A percentile compares a stretch with the other conserved stretches of the same genome.
Conservation (phyloP, 2,113 vertebrate genomes). For the Bubo bubo region DNA sequence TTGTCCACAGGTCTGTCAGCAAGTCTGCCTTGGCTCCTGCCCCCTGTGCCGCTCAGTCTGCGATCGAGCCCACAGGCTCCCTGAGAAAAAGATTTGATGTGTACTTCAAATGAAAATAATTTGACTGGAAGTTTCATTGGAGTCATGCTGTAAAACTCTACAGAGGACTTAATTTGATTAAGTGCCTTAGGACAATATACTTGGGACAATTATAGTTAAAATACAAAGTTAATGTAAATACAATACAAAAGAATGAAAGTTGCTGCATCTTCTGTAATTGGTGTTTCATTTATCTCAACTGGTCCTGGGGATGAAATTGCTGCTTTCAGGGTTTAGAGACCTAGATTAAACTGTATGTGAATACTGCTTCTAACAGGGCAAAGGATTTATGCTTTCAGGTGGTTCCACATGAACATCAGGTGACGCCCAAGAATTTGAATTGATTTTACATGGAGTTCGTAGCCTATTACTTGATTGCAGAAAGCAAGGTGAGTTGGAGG, state of each 20-base stretch:
- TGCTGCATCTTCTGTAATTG: not conserved
- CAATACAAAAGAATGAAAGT: not conserved
- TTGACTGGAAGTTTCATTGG: not conserved
- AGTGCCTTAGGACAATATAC: not conserved
- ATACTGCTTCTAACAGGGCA: not conserved
- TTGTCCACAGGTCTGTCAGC: not conserved
- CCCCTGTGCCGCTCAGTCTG: not conserved
- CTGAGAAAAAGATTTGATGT: not conserved
- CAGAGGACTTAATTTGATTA: not conserved
- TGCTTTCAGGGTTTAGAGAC: not conserved
- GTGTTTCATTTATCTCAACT: not conserved
- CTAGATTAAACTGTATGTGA: not conserved
- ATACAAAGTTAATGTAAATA: not conserved
- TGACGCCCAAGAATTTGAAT: not conserved
- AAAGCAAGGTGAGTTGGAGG: not conserved
- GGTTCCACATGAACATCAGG: not conserved
- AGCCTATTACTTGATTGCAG: not conserved
- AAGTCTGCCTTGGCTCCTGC: not conserved
- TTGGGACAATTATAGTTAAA: not conserved
- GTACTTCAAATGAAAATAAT: not conserved
- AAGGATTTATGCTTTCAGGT: not conserved
- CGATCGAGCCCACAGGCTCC: not conserved
- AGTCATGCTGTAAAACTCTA: not conserved
- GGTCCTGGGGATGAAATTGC: not conserved
- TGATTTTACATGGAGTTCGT: not conserved